phyloP scores from a whole-genome alignment of 1,140 invertebrate species.

The Neodiprion virginianus region DNA sequence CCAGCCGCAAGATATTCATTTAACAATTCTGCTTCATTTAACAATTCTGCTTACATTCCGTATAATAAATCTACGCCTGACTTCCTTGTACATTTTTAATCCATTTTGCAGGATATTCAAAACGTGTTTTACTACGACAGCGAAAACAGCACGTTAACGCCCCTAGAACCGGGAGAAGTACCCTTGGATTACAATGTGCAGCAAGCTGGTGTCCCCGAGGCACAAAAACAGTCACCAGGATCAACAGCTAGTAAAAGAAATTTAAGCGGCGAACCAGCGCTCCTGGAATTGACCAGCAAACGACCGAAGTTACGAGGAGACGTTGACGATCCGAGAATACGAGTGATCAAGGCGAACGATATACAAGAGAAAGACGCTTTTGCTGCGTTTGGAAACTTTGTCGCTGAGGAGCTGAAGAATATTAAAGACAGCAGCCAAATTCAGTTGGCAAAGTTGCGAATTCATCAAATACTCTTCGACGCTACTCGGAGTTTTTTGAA shows the following conservation, averaged over 20 bases:
- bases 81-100: neutral
- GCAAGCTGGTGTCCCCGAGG: neutral
- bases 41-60: neutral
- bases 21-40: no score
- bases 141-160: constrained; percentile 9
- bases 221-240: neutral
- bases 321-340: constrained; percentile 5
- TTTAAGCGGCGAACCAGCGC: neutral
- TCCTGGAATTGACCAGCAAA: constrained; percentile 7
- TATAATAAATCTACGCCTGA: neutral
- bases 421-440: constrained; percentile 6
- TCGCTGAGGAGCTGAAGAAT: constrained; percentile 9
- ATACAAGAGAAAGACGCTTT: constrained; percentile 1
- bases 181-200: constrained; percentile 3
- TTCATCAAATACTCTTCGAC: constrained; percentile 8
- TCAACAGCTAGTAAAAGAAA: neutral
- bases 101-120: neutral
- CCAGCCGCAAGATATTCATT: no score
- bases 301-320: neutral
- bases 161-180: constrained; percentile 6
- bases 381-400: constrained; percentile 10
- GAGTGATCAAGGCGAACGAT: constrained; percentile 4
- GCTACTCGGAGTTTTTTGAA: constrained; percentile 4
- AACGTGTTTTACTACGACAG: constrained; percentile 14
- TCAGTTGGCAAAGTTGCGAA: constrained; percentile 8